Conservation (phyloP, 2,888 invertebrate genomes). For the Volucella inflata region DNA sequence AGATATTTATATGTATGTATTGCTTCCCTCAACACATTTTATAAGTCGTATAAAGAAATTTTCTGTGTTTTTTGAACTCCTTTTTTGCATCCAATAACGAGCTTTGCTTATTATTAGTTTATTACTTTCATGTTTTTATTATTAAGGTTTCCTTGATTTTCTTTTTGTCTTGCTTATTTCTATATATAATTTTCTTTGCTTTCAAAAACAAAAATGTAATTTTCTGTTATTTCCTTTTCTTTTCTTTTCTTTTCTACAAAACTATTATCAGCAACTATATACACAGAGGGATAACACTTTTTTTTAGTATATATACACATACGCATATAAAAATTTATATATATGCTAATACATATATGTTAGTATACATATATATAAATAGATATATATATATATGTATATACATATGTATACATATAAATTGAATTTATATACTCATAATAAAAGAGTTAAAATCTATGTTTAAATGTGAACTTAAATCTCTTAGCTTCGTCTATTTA, state of each 20-base stretch:
- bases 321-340: too few relatives aligned
- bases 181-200: too few relatives aligned
- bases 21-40: constrained; percentile 27
- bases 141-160: not conserved
- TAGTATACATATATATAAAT: not conserved
- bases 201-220: not conserved
- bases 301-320: too few relatives aligned
- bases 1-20: constrained; percentile 37
- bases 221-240: too few relatives aligned
- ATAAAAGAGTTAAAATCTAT: constrained; percentile 27
- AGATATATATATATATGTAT: not conserved
- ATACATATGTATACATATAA: constrained; percentile 3
- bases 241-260: constrained; percentile 27
- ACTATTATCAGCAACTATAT: constrained; percentile 28
- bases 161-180: too few relatives aligned
- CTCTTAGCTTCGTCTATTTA: not conserved
- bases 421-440: constrained; percentile 4
- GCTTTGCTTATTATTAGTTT: constrained; percentile 10
- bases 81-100: constrained; percentile 5
- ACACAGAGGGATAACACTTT: constrained; percentile 11
- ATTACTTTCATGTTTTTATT: constrained; percentile 1
- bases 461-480: constrained; percentile 5
- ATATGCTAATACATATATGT: not conserved
- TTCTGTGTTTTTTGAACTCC: constrained; percentile 2
- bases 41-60: constrained; percentile 31